These are phyloP conservation scores for Trogon melanurus DNA, from an alignment of 2,113 vertebrate genomes.

Conservation along the genomic window DNA sequence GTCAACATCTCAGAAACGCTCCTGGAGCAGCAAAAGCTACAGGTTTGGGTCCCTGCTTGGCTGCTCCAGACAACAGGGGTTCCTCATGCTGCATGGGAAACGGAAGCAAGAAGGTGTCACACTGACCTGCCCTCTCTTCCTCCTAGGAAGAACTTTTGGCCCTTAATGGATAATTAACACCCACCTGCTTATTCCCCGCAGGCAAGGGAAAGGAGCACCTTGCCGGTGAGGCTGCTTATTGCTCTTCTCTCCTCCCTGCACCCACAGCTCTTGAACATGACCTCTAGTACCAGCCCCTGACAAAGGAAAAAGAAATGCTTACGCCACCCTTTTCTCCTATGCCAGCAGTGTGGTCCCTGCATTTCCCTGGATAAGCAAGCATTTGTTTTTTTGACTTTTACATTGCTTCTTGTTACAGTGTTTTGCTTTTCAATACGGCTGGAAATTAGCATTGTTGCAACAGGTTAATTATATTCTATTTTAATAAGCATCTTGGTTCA, in stretches of 20 bases:
- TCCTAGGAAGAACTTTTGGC: neutral
- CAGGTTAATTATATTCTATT: constrained; percentile 27
- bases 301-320: neutral
- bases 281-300: neutral
- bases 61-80: neutral
- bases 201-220: neutral
- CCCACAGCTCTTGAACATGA: no score
- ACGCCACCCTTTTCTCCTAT: neutral
- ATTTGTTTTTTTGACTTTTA: neutral
- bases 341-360: neutral
- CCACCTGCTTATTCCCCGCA: neutral
- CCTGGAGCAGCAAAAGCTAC: neutral
- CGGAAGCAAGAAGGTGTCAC: neutral
- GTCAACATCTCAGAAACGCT: neutral
- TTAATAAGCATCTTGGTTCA: constrained; percentile 50
- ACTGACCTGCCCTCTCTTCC: neutral
- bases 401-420: neutral
- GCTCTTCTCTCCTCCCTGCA: neutral
- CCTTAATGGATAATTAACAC: neutral
- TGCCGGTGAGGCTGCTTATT: neutral
- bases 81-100: neutral
- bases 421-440: neutral
- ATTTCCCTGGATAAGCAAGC: neutral
- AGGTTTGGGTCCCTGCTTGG: neutral
- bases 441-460: neutral